These are phyloP conservation scores for Abscondita cerata DNA, from an alignment of 2,888 invertebrate species.

Conservation along the genomic window DNA sequence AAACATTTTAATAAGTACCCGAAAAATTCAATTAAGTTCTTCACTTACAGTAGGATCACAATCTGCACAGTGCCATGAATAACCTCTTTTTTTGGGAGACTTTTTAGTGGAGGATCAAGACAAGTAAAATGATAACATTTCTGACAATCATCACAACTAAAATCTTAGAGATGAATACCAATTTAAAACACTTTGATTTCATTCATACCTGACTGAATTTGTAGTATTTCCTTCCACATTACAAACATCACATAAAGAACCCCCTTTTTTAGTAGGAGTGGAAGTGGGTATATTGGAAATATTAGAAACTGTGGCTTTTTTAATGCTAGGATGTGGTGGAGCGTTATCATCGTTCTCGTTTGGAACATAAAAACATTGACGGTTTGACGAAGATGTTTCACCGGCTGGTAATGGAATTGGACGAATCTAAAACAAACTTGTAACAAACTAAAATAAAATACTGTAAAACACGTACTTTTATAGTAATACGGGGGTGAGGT, in stretches of 20 bases:
- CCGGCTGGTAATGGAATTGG: constrained; percentile 82
- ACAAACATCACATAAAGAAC: constrained; percentile 69
- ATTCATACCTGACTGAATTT: constrained; percentile 72
- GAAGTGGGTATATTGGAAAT: constrained; percentile 11
- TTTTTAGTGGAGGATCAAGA: constrained; percentile 94
- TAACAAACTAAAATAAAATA: constrained; percentile 11
- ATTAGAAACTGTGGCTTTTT: constrained; percentile 4
- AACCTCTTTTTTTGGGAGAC: constrained; percentile 91
- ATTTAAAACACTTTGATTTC: not conserved
- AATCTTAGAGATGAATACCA: constrained; percentile 39
- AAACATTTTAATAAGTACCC: constrained; percentile 30
- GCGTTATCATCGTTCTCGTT: constrained; percentile 68
- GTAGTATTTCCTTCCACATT: constrained; percentile 64
- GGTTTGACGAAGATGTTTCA: constrained; percentile 69
- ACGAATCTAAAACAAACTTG: constrained; percentile 66
- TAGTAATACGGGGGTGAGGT: constrained; percentile 79
- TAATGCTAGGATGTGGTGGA: constrained; percentile 46
- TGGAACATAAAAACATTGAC: constrained; percentile 80
- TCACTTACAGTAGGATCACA: constrained; percentile 87
- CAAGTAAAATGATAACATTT: constrained; percentile 93
- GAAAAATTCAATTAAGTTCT: not conserved
- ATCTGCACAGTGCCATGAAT: constrained; percentile 95
- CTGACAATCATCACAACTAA: constrained; percentile 89
- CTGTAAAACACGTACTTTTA: constrained; percentile 67
- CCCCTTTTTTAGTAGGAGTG: constrained; percentile 19